These are phyloP conservation scores for Sanderia malayensis DNA, from an alignment of 30 jellyfish, hydroid and myxozoan species.

Conservation along the genomic window DNA sequence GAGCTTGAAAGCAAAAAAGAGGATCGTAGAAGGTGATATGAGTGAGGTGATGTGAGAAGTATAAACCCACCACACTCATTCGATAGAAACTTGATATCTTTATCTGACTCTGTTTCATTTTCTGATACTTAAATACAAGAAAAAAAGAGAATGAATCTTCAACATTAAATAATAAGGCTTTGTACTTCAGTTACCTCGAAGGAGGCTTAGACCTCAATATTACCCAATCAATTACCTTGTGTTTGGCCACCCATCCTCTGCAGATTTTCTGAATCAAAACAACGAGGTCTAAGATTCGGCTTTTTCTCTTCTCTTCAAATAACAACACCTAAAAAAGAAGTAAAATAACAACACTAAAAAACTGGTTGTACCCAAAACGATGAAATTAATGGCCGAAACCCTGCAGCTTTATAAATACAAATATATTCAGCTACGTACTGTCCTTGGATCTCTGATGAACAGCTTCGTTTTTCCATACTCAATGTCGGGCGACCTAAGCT, in stretches of 20 bases:
- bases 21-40: no score
- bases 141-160: neutral
- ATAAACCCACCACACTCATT: slow-evolving; percentile 62
- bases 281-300: slow-evolving; percentile 68
- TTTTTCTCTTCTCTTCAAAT: slow-evolving; percentile 80
- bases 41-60: no score
- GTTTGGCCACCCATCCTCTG: slow-evolving; percentile 90
- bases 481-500: slow-evolving; percentile 73
- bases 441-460: slow-evolving; percentile 90
- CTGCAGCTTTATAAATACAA: no score
- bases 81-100: slow-evolving; percentile 75
- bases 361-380: no score
- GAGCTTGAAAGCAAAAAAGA: no score
- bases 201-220: no score
- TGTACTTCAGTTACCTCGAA: neutral
- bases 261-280: slow-evolving; percentile 73
- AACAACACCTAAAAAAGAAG: slow-evolving; percentile 68
- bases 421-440: slow-evolving; percentile 70
- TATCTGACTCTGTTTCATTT: slow-evolving; percentile 84
- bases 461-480: slow-evolving; percentile 90
- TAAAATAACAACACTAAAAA: no score
- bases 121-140: slow-evolving; percentile 59
- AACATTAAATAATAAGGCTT: no score
- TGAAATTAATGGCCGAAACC: no score
- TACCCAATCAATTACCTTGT: slow-evolving; percentile 66